These are phyloP conservation scores for Palythoa heliodiscus DNA, from an alignment of 92 coral and sea anemone species.

Conservation along the genomic window DNA sequence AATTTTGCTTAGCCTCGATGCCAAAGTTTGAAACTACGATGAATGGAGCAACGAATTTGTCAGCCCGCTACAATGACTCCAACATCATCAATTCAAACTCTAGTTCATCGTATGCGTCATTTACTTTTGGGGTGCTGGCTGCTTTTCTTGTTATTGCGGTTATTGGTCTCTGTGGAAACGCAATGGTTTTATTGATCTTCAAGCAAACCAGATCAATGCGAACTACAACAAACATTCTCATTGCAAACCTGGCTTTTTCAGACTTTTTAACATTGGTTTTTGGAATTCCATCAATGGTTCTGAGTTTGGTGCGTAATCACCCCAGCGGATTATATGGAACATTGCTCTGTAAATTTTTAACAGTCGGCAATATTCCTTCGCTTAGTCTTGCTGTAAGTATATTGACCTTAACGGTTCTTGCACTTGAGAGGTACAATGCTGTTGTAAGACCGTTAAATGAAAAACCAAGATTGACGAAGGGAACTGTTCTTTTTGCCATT, in stretches of 20 bases:
- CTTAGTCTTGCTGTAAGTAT: slow-evolving; percentile 54
- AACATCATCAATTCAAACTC: background rate
- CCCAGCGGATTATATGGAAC: slow-evolving; percentile 39
- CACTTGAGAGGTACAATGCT: slow-evolving; percentile 61
- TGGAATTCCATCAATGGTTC: slow-evolving; percentile 25
- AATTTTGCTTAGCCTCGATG: too few relatives aligned
- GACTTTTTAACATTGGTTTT: slow-evolving; percentile 23
- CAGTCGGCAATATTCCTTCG: slow-evolving; percentile 54
- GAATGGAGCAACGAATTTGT: background rate
- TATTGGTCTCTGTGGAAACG: background rate
- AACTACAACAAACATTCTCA: slow-evolving; percentile 28
- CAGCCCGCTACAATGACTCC: background rate
- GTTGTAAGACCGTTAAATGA: slow-evolving; percentile 51
- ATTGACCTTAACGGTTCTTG: slow-evolving; percentile 45
- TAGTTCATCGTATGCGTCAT: background rate
- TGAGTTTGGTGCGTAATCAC: background rate
- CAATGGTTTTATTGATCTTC: slow-evolving; percentile 6
- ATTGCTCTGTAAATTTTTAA: slow-evolving; percentile 46
- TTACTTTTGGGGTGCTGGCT: slow-evolving; percentile 3
- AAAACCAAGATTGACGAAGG: slow-evolving; percentile 36
- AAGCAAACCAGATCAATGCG: slow-evolving; percentile 32
- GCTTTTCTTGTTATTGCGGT: background rate
- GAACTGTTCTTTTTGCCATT: background rate
- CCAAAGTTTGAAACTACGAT: background rate
- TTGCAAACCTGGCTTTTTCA: slow-evolving; percentile 26